phyloP scores from a whole-genome alignment of 2,888 invertebrate species.

The Myathropa florea region DNA sequence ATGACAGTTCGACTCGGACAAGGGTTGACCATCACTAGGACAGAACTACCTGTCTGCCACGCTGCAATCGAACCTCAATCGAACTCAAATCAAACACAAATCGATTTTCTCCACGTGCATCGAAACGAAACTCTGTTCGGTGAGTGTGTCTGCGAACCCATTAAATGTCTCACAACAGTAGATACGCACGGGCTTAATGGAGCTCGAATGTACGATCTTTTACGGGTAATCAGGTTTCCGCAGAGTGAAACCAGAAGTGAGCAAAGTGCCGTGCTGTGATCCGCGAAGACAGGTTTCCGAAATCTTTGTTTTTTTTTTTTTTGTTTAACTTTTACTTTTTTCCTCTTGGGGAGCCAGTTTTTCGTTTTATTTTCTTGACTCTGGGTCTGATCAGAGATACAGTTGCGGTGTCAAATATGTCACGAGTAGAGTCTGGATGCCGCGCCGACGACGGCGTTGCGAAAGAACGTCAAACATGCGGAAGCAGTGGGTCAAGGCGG shows the following conservation, averaged over 20 bases:
- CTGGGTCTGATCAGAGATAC: slow-evolving; percentile 17
- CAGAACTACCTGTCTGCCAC: background rate
- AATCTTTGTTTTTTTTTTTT: slow-evolving; percentile 11
- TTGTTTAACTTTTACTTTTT: slow-evolving; percentile 51
- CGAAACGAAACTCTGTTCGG: background rate
- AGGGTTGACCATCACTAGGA: too few relatives aligned
- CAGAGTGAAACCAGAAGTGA: slow-evolving; percentile 21
- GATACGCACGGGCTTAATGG: background rate
- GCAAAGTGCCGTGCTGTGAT: background rate
- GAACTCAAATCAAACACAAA: background rate
- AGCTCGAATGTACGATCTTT: background rate
- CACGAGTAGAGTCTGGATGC: background rate
- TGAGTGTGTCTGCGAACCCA: background rate
- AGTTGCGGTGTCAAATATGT: slow-evolving; percentile 9
- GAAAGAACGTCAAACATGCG: slow-evolving; percentile 5
- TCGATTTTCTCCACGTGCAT: background rate
- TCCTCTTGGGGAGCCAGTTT: slow-evolving; percentile 22
- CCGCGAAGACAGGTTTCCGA: slow-evolving; percentile 23
- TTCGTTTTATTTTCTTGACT: slow-evolving; percentile 28
- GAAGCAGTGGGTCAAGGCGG: slow-evolving; percentile 16
- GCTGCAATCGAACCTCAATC: background rate
- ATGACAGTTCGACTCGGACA: background rate
- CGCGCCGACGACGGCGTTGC: background rate
- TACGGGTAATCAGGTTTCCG: slow-evolving; percentile 14
- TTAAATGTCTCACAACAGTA: slow-evolving; percentile 7